Evolutionary conservation across 2,888 invertebrate genomes (phyloP), one percentile per base, ranked within the genome.

Genomic region (Habrosyne pyritoides): DNA sequence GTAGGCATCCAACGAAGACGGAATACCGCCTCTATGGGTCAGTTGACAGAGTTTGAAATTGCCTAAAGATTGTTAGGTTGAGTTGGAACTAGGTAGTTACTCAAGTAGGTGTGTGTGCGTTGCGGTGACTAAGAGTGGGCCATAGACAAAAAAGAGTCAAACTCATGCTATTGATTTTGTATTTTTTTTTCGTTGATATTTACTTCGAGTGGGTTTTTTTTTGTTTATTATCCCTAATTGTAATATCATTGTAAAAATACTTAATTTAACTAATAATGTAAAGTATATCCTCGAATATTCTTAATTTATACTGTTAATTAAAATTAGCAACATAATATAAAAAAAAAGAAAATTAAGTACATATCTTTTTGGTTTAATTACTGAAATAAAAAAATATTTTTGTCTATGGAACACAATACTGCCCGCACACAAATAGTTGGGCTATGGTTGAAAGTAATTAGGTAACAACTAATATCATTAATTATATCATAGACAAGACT

Each of bases 361-460:
- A n/a, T n/a, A n/a, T n/a, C n/a, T n/a, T 47, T 55, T 46, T 50
- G 24, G 24, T 47, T 53, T 24, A 52, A 0, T 28, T 30, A 12
- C 30, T 1, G 10, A 2, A 10, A 30, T 2, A 30, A 30, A 30
- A 3, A 12, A 4, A 42, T 8, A 18, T 42, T 42, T 42, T 42
- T 42, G 42, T 42, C 42, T 42, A 42, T 42, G 42, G 42, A 42
- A 42, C 42, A 42, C 42, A 47, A 47, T 51, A 33, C 51, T 47
- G 49, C 67, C 71, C 66, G 61, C 63, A 61, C 73, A 71, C 63
- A 63, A 52, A 77, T 85, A 86, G 87, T 83, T 87, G 87, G 88
- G 89, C 89, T 89, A 87, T 86, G 87, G 86, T 84, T 83, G 79
- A 71, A 69, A 71, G 79, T 82, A 84, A 75, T 70, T 82, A 81